Evolutionary conservation across 1,140 invertebrate genomes (phyloP).

Genomic region (Cheumatopsyche charites): DNA sequence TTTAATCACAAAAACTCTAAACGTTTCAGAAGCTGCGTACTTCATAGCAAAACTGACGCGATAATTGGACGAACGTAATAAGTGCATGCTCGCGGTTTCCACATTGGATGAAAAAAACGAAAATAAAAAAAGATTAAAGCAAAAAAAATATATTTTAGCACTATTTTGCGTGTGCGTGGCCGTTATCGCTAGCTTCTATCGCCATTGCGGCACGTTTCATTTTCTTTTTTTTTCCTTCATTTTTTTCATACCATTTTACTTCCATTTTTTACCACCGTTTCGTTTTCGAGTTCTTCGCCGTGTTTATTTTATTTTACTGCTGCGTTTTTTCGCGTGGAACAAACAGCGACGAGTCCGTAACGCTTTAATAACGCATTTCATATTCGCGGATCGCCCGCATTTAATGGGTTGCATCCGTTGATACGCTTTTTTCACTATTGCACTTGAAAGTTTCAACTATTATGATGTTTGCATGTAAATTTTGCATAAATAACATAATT

Average conservation of each 20-base stretch:
- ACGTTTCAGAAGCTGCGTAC: neutral
- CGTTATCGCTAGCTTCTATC: neutral
- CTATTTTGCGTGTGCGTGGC: conserved; percentile 22
- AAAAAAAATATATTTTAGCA: conserved; percentile 15
- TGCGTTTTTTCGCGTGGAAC: conserved; percentile 8
- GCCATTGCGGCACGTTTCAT: neutral
- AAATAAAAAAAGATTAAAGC: neutral
- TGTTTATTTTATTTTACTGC: too few relatives aligned
- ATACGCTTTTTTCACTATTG: too few relatives aligned
- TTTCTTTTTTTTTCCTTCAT: too few relatives aligned
- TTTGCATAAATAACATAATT: too few relatives aligned
- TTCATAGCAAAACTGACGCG: neutral
- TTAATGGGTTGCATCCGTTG: neutral
- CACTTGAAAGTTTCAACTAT: too few relatives aligned
- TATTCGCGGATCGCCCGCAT: too few relatives aligned
- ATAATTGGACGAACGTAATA: conserved; percentile 14
- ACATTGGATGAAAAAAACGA: too few relatives aligned
- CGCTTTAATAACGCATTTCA: neutral
- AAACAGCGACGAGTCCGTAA: conserved; percentile 3
- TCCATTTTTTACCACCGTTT: too few relatives aligned
- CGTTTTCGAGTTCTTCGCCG: too few relatives aligned
- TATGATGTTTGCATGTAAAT: too few relatives aligned
- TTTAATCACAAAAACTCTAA: too few relatives aligned
- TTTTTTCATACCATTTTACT: too few relatives aligned
- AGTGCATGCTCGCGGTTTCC: neutral